Base-by-base conservation (phyloP, 2,113 vertebrate species). In the Menidia beryllina region DNA sequence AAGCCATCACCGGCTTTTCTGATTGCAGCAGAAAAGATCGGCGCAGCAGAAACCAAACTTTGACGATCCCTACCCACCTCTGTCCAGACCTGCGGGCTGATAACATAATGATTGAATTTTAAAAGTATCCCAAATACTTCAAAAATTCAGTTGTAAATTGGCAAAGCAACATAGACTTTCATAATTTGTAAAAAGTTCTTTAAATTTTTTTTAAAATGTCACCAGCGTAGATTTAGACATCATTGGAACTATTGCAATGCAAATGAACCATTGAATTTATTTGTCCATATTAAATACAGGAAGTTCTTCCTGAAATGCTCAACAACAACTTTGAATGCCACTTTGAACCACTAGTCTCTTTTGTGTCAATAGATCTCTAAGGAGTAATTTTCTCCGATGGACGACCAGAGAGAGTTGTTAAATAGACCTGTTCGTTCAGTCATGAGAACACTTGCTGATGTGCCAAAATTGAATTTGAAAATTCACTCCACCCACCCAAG, bases 391-490 rank as follows among this genome's bases (percentile, higher is more conserved):
- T 63, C 49, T 34, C 30, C 54, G 27, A 41, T 23, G 14, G 20
- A 52, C 23, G 24, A 59, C 50, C 25, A 69, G 55, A 43, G 48
- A 63, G 15, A 59, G 26, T 6, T 19, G 5, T 69, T 73, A 43
- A 57, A 65, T 74, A 20, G 36, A 26, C 49, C n/a, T 68, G 36
- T 61, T 74, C n/a, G 57, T 26, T 54, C 70, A 50, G 53, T 54
- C 27, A 63, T 64, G 54, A 65, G 15, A 81, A 53, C 48, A 62
- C 26, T 65, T 50, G n/a, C 20, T 61, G 52, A 68, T 65, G 21
- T 72, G 41, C n/a, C 51, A 24, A 67, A 74, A 59, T 51, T 20
- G 49, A 34, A 68, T 64, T 75, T 69, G 7, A 50, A 81, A 68
- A 69, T 34, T 34, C 27, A 51, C 17, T 13, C 20, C 0, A 0